A percentile compares a stretch with the other conserved stretches of the same genome.
These are phyloP conservation scores for Philereme transversata DNA, from an alignment of 2,888 invertebrate species.

Conservation along the genomic window DNA sequence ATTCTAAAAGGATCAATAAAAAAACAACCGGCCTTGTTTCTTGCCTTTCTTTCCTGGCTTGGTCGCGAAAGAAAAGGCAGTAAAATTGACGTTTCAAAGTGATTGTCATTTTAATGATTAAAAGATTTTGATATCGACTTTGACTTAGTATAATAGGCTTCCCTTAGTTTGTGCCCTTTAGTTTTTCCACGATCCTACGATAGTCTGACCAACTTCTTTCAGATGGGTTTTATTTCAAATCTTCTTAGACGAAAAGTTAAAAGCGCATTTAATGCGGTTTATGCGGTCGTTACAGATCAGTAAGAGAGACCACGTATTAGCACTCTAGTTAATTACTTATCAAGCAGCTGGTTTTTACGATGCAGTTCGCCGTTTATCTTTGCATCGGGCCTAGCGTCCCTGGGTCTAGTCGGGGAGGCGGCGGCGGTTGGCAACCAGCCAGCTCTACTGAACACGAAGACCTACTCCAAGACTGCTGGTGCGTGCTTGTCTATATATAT, in stretches of 20 bases:
- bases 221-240: too few species aligned
- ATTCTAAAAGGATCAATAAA: too few species aligned
- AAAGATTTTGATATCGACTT: too few species aligned
- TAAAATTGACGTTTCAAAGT: too few species aligned
- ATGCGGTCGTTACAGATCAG: neutral
- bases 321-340: conserved; percentile 49
- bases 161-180: too few species aligned
- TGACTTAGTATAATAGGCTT: too few species aligned
- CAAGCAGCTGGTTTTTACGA: conserved; percentile 44
- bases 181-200: too few species aligned
- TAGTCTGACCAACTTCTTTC: too few species aligned
- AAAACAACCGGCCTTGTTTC: too few species aligned
- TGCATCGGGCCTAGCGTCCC: conserved; percentile 50
- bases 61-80: too few species aligned
- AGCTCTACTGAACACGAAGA: conserved; percentile 46
- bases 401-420: conserved; percentile 50
- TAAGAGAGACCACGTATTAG: conserved; percentile 35
- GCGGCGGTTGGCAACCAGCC: conserved; percentile 55
- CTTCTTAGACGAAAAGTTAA: neutral
- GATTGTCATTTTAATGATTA: too few species aligned
- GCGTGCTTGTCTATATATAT: conserved; percentile 24
- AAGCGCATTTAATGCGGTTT: conserved; percentile 6
- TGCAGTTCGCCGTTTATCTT: conserved; percentile 54
- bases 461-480: conserved; percentile 34
- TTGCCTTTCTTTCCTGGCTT: too few species aligned